Base-by-base conservation (phyloP, 2,797 vertebrate species). In the Crenuchus spilurus region DNA sequence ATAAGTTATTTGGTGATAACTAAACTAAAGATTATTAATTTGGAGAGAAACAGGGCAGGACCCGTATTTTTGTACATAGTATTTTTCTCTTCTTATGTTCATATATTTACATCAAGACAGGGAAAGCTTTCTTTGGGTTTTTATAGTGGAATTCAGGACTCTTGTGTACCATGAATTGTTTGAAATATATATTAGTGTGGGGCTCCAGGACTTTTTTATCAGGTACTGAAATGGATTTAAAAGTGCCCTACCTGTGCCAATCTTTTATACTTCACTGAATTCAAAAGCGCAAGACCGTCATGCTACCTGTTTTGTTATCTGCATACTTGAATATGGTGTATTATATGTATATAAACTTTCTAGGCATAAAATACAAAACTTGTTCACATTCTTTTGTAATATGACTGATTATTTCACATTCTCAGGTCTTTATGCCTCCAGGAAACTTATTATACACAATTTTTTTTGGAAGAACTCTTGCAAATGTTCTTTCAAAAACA, bases 1-100 rank as follows among this genome's bases (percentile, higher is more conserved):
- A 70, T 92, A 92, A 93, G 74, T 93, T 92, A 93, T 93, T 86
- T 79, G 80, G 57, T 85, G 73, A 51, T 61, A 65, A 72, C 20
- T 30, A 46, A n/a, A n/a, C n/a, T n/a, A n/a, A n/a, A 58, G 28
- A 80, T 63, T 41, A 52, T 14, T 48, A n/a, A n/a, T 79, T 67
- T 61, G 65, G 73, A 79, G 70, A 86, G 74, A 82, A 77, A 76
- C 72, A 85, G 92, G 92, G 92, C 92, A 83, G 92, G 92, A 91
- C 92, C 92, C 84, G 67, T 78, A 78, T 80, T 76, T 81, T 62
- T 91, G 84, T 92, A 83, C 76, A 88, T 84, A 80, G 72, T 77
- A 72, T 80, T 84, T 89, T 88, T 46, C 57, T 51, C 72, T 65
- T 67, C 60, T 44, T 58, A 78, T 80, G 82, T 84, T 87, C 67